Base-by-base conservation (phyloP, 2,797 vertebrate genomes). In the Tenualosa ilisha region DNA sequence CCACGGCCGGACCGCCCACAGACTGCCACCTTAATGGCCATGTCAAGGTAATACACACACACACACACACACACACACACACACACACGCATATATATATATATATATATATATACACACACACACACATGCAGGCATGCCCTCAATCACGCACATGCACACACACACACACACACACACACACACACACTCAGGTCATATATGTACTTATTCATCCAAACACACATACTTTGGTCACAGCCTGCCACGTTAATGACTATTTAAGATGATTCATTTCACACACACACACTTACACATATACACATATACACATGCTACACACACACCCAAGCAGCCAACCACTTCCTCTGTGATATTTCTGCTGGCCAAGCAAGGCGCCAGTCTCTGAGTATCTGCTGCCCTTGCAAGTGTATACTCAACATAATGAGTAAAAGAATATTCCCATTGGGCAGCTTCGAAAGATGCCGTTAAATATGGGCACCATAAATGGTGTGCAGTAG, bases 1-100 rank as follows among this genome's bases (percentile, higher is more conserved):
- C 98, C 0, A 86, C 97, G 85, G 98, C 95, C 1, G 96, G 96
- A 84, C 31, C 68, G 7, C 93, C 98, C 84, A 92, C 97, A 0
- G 97, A 98, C 91, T 96, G 93, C 88, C 93, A 96, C 83, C 94
- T 98, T 86, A 99, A 98, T 24, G 97, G 98, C 89, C 97, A 98
- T 0, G 93, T 97, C 59, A 98, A 98, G 96, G 97, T 98, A 51
- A 37, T 2, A 24, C 15, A 37, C n/a, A 22, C 43, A 20, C 24
- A 65, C 9, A 65, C 7, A 65, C 9, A 24, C n/a, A 6, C 20
- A 6, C 59, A 2, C n/a, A 26, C 61, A 65, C 61, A 75, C 65
- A 51, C 46, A 11, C 26, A 84, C 31, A 54, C 24, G n/a, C 13
- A 31, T 0, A 61, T 6, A n/a, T 1, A n/a, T 24, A 61, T 20